Evolutionary conservation across 2,888 invertebrate species (phyloP).

Genomic region (Himalopsyche anomala): DNA sequence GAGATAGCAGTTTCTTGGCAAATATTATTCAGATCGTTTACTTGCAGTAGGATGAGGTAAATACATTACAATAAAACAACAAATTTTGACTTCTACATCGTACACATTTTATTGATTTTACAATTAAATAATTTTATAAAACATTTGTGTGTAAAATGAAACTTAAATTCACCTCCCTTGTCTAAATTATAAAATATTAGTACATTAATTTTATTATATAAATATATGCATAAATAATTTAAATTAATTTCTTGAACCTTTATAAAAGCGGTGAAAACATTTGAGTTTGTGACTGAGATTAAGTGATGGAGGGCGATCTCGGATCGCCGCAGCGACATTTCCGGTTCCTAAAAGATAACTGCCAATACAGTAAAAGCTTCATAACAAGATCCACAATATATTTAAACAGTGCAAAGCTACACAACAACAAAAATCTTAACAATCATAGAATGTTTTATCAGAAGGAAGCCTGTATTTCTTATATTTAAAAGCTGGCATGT

Average conservation of each 20-base stretch:
- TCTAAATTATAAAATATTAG: slow-evolving; percentile 55
- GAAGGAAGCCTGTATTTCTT: not conserved
- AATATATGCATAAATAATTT: slow-evolving; percentile 54
- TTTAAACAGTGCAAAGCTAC: not conserved
- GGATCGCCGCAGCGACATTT: slow-evolving; percentile 13
- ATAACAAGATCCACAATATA: not conserved
- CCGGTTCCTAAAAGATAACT: slow-evolving; percentile 16
- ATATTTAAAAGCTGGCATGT: slow-evolving; percentile 12
- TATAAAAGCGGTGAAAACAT: slow-evolving; percentile 43
- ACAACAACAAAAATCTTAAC: not conserved
- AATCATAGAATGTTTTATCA: not conserved
- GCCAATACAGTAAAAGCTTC: not conserved
- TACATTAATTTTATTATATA: slow-evolving; percentile 59
- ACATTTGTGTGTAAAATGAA: slow-evolving; percentile 58
- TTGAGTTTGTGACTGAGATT: slow-evolving; percentile 48
- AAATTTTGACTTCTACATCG: slow-evolving; percentile 52
- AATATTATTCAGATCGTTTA: too few relatives aligned
- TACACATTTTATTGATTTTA: slow-evolving; percentile 60
- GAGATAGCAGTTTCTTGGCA: too few relatives aligned
- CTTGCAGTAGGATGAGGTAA: too few relatives aligned
- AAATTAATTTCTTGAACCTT: slow-evolving; percentile 35
- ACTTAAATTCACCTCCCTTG: slow-evolving; percentile 51
- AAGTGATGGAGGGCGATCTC: not conserved
- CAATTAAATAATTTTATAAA: slow-evolving; percentile 55
- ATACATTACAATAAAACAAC: slow-evolving; percentile 40